Conservation (phyloP, 2,888 invertebrate species). For the Cosmopolites sordidus region DNA sequence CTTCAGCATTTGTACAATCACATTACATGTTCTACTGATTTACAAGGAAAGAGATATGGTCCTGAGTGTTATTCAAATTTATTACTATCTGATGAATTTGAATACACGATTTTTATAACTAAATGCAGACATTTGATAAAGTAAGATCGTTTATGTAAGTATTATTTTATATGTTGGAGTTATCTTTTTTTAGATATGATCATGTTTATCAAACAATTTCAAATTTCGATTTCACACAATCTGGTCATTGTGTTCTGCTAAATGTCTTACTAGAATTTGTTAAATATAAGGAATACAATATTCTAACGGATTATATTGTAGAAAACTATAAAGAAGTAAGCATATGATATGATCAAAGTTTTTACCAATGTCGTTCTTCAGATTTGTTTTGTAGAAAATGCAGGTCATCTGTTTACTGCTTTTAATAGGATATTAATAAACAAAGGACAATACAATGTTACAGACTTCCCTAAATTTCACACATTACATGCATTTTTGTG, state of each 20-base stretch:
- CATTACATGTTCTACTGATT: constrained; percentile 23
- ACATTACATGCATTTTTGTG: constrained; percentile 27
- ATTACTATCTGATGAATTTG: constrained; percentile 31
- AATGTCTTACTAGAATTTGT: constrained; percentile 29
- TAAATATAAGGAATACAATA: constrained; percentile 28
- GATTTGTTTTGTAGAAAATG: constrained; percentile 20
- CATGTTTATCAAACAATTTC: constrained; percentile 27
- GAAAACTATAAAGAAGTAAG: constrained; percentile 30
- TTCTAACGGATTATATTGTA: constrained; percentile 27
- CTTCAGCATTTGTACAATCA: constrained; percentile 31
- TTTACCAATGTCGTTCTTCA: constrained; percentile 4
- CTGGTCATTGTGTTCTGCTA: constrained; percentile 28
- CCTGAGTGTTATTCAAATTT: constrained; percentile 31
- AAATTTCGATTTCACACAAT: constrained; percentile 27
- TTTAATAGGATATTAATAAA: constrained; percentile 28
- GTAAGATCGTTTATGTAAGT: constrained; percentile 17
- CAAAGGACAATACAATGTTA: constrained; percentile 14
- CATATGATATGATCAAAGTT: background rate
- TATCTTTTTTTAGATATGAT: constrained; percentile 25
- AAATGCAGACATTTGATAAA: constrained; percentile 29
- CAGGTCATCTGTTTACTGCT: constrained; percentile 26
- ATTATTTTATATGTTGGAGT: constrained; percentile 1
- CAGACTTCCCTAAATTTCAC: constrained; percentile 27
- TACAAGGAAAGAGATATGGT: constrained; percentile 27
- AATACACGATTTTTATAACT: constrained; percentile 28